Evolutionary conservation across 2,113 vertebrate species (phyloP).

Genomic region (Embiotoca jacksoni): DNA sequence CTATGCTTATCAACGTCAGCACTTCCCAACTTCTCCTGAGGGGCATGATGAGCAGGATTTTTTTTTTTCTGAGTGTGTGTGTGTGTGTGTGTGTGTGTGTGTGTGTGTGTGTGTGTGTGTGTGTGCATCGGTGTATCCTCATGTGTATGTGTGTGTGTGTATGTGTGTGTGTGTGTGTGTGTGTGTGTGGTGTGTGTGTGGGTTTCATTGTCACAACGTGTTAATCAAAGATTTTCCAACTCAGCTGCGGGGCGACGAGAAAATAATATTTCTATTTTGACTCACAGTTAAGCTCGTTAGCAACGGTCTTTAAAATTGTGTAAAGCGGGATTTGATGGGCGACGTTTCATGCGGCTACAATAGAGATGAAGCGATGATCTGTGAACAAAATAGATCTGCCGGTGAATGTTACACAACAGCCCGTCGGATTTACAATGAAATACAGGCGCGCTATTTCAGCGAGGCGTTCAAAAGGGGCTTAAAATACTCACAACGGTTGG

Average conservation of each 20-base stretch:
- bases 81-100: conserved; percentile 20
- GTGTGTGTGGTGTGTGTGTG: conserved; percentile 23
- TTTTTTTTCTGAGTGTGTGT: conserved; percentile 5
- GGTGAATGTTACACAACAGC: conserved; percentile 37
- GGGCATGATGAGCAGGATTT: conserved; percentile 33
- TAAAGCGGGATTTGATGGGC: conserved; percentile 30
- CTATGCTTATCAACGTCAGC: conserved; percentile 81
- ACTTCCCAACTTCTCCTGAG: conserved; percentile 66
- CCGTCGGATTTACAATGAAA: conserved; percentile 34
- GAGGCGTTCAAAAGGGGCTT: conserved; percentile 10
- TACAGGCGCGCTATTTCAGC: conserved; percentile 18
- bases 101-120: conserved; percentile 22
- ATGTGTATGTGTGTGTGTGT: conserved; percentile 31
- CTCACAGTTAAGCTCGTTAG: conserved; percentile 69
- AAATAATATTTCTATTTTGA: conserved; percentile 61
- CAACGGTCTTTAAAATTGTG: conserved; percentile 42
- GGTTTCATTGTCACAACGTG: conserved; percentile 55
- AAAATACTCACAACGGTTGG: not conserved
- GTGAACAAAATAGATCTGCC: conserved; percentile 49
- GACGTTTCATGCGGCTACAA: conserved; percentile 26
- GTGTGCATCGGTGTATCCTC: not conserved
- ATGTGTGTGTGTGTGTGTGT: conserved; percentile 12
- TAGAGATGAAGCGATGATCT: conserved; percentile 58
- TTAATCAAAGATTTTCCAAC: conserved; percentile 53
- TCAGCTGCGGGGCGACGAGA: conserved; percentile 44